These are phyloP conservation scores for Mesochorus sp. DNA, from an alignment of 2,888 invertebrate species.

Conservation along the genomic window DNA sequence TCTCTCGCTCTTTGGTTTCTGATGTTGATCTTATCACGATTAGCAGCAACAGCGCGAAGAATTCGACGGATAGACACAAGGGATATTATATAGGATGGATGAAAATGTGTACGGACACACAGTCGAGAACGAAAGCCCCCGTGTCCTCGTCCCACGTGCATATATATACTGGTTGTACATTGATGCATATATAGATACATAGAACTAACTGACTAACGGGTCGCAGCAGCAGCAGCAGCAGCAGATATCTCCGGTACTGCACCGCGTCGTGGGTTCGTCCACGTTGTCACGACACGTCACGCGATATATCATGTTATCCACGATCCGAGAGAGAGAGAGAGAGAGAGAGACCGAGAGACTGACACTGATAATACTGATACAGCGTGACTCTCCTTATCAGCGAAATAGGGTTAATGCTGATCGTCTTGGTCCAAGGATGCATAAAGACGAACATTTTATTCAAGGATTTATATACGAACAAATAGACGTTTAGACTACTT, in stretches of 20 bases:
- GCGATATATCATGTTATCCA: constrained; percentile 31
- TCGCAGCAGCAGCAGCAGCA: no score
- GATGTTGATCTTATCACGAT: constrained; percentile 52
- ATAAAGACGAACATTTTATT: background rate
- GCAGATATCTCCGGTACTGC: constrained; percentile 40
- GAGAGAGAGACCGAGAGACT: no score
- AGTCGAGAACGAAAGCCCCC: constrained; percentile 30
- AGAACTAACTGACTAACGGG: constrained; percentile 42
- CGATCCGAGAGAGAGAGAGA: no score
- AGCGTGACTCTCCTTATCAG: constrained; percentile 18
- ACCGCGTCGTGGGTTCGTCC: constrained; percentile 38
- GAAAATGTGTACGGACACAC: constrained; percentile 8
- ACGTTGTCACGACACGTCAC: constrained; percentile 38
- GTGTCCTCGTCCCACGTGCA: constrained; percentile 46
- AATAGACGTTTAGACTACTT: background rate
- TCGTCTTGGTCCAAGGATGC: constrained; percentile 27
- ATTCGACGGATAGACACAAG: constrained; percentile 40
- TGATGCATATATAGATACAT: constrained; percentile 6
- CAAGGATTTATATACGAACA: background rate
- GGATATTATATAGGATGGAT: background rate
- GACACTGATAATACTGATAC: constrained; percentile 41
- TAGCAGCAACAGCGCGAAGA: constrained; percentile 51
- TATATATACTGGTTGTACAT: background rate
- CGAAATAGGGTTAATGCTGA: constrained; percentile 29
- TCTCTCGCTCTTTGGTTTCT: background rate